These are phyloP conservation scores for Charaxes varanes DNA, from an alignment of 1,140 invertebrate species.

Conservation along the genomic window DNA sequence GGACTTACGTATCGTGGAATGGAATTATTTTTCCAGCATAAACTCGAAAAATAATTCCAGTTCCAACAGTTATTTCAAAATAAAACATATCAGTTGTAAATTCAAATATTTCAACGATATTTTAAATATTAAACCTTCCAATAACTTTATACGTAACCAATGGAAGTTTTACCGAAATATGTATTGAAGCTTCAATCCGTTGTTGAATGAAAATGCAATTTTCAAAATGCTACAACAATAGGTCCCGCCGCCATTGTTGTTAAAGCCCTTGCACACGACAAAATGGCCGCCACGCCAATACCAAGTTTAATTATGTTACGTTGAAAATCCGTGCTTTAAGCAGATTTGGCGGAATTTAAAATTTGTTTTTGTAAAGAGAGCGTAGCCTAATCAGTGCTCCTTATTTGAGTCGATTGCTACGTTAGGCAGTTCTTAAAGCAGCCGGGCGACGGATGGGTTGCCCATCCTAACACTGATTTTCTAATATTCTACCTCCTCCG, in stretches of 20 bases:
- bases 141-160: no score
- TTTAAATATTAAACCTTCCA: no score
- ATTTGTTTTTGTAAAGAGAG: not conserved
- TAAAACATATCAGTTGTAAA: no score
- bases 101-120: no score
- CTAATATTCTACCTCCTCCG: no score
- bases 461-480: no score
- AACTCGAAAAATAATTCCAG: no score
- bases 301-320: constrained; percentile 34
- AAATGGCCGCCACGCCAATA: constrained; percentile 22
- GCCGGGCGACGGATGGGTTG: no score
- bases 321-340: constrained; percentile 28
- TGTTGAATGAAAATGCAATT: constrained; percentile 31
- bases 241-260: constrained; percentile 24
- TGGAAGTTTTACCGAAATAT: constrained; percentile 22
- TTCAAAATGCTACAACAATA: constrained; percentile 31
- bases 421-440: no score
- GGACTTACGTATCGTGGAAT: no score
- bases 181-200: constrained; percentile 20
- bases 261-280: constrained; percentile 23
- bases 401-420: not conserved
- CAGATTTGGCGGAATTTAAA: constrained; percentile 21
- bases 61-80: no score
- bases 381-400: not conserved
- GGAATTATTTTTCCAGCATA: no score